Evolutionary conservation across 1,140 invertebrate genomes (phyloP), one percentile per base, ranked within the genome.

Genomic region (Gryon sp.): DNA sequence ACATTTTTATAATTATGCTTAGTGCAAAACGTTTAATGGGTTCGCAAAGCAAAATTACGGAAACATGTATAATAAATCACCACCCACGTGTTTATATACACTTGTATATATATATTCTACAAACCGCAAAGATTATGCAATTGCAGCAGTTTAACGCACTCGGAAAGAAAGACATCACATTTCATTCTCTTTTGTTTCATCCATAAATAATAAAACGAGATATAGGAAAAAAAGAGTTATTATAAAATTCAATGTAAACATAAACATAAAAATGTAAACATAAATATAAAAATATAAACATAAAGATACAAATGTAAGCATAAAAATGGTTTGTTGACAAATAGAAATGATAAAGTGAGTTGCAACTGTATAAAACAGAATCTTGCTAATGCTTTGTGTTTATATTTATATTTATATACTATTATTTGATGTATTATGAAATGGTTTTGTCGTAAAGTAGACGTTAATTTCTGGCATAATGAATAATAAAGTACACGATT

Each of bases 11-110:
- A 6, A 32, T 9, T 6, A 6, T 32, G 4, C 28, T 32, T 32
- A 4, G 7, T 20, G 40, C 1, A n/a, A 14, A 18, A 8, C 34
- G 4, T 38, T 38, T 38, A 34, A 62, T 53, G 40, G 36, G n/a
- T 53, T 36, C 26, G 38, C 12, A 16, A 30, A 18, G 40, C 36
- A 20, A 55, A 75, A 66, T 60, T 36, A 15, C 45, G 32, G 36
- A 74, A 53, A 66, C 57, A 43, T 46, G 55, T 45, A 34, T 38
- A n/a, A 62, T 73, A 66, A 66, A 75, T 75, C 62, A 75, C 52
- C 70, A 46, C 70, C 70, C 45, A 75, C 70, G 30, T 36, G 45
- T 38, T 20, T 8, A 12, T 20, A 22, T 14, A 28, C 8, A 28
- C 2, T 9, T 28, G 2, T 3, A 28, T 1, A 28, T 28, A n/a